phyloP scores from a whole-genome alignment of 2,113 vertebrate species.

The Hemibagrus wyckioides region DNA sequence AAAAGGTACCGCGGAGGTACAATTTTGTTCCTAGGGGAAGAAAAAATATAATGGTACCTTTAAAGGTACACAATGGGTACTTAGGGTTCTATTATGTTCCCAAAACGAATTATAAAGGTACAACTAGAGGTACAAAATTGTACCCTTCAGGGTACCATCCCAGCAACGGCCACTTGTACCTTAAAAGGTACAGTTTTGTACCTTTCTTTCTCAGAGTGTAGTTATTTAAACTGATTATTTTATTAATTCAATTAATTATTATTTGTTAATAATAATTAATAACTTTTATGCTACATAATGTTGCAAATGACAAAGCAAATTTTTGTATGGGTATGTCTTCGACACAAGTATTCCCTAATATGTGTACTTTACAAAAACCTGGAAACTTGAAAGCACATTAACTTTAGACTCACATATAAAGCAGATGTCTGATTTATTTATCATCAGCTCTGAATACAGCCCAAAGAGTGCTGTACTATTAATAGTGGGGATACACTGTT shows the following conservation, averaged over 20 bases:
- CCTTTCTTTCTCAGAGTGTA: too few relatives aligned
- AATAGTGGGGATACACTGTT: too few relatives aligned
- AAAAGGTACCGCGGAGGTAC: too few relatives aligned
- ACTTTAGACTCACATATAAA: neutral
- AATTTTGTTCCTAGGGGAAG: too few relatives aligned
- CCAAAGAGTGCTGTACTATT: neutral
- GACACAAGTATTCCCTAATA: neutral
- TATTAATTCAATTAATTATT: neutral
- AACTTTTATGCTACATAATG: neutral
- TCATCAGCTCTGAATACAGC: slow-evolving; percentile 6
- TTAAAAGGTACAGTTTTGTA: too few relatives aligned
- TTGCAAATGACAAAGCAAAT: neutral
- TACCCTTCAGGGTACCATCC: too few relatives aligned
- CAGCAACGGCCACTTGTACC: too few relatives aligned
- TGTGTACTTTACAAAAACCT: neutral
- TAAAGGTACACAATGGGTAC: too few relatives aligned
- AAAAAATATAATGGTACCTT: too few relatives aligned
- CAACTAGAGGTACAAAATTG: too few relatives aligned
- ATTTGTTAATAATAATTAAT: neutral
- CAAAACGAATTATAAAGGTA: too few relatives aligned
- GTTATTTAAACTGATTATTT: neutral
- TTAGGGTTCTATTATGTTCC: too few relatives aligned
- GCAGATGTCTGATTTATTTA: neutral
- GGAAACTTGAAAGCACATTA: neutral
- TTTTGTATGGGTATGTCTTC: neutral